Conservation (phyloP, 2,888 invertebrate species). For the Drosophila colorata region DNA sequence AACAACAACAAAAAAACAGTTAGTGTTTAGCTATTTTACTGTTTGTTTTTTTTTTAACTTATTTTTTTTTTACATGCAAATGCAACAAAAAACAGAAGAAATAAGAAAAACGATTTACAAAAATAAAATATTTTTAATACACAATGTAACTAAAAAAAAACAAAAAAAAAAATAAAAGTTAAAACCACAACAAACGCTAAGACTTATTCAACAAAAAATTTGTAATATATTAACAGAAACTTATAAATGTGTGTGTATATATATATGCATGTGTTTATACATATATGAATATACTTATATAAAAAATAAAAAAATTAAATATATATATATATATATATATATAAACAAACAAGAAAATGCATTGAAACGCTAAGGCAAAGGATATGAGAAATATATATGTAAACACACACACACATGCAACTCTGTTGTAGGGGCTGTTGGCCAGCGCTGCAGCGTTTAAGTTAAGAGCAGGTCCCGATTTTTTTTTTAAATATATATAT, state of each 20-base stretch:
- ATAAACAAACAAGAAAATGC: conserved; percentile 27
- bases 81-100: conserved; percentile 32
- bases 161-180: conserved; percentile 41
- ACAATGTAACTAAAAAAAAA: conserved; percentile 61
- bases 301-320: conserved; percentile 31
- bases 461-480: conserved; percentile 51
- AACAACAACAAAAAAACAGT: conserved; percentile 29
- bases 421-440: conserved; percentile 29
- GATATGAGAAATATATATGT: conserved; percentile 29
- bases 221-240: conserved; percentile 74
- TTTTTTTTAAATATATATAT: conserved; percentile 52
- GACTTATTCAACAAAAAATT: conserved; percentile 76
- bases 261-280: conserved; percentile 27
- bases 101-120: conserved; percentile 48
- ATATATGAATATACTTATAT: conserved; percentile 25
- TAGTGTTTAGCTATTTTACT: conserved; percentile 72
- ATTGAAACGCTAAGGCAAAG: conserved; percentile 34
- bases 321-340: conserved; percentile 35
- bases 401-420: conserved; percentile 11
- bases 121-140: conserved; percentile 72
- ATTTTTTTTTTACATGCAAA: conserved; percentile 61
- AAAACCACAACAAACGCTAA: conserved; percentile 74
- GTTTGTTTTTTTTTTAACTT: conserved; percentile 68
- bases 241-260: conserved; percentile 33
- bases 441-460: conserved; percentile 31